phyloP scores from a whole-genome alignment of 2,797 vertebrate genomes.

The Sardinella longiceps region DNA sequence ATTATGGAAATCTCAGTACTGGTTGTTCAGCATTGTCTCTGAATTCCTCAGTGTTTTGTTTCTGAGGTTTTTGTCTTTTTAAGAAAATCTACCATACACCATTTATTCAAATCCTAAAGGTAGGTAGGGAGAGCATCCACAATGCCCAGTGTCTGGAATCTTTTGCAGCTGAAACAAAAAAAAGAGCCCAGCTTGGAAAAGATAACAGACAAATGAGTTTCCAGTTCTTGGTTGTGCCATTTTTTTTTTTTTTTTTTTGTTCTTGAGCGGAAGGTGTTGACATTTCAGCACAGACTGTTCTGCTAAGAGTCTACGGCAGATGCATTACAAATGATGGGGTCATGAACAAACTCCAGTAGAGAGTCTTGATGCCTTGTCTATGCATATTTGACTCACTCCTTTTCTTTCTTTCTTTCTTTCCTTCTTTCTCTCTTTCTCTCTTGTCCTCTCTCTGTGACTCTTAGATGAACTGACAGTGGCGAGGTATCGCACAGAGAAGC shows the following conservation, averaged over 20 bases:
- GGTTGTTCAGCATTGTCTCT: too few relatives aligned
- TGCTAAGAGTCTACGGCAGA: background rate
- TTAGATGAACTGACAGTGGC: slow-evolving; percentile 91
- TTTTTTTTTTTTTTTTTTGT: background rate
- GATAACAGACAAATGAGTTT: background rate
- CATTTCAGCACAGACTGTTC: background rate
- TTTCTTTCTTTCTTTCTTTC: background rate
- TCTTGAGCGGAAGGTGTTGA: background rate
- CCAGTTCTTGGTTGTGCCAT: background rate
- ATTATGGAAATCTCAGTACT: too few relatives aligned
- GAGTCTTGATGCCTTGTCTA: background rate
- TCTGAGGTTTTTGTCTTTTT: background rate
- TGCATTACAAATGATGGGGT: background rate
- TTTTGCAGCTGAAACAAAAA: background rate
- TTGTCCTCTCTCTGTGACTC: background rate
- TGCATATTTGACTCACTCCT: background rate
- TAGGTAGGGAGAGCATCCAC: background rate
- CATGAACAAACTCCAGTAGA: background rate
- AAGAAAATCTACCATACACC: background rate
- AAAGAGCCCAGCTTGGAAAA: background rate
- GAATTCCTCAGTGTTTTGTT: background rate
- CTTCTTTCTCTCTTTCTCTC: background rate
- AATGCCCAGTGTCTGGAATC: background rate
- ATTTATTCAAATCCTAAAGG: background rate
- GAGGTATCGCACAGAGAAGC: slow-evolving; percentile 95